Evolutionary conservation across 2,797 vertebrate species (phyloP), one percentile per base, ranked within the genome.

Genomic region (Syndactyla subalaris): DNA sequence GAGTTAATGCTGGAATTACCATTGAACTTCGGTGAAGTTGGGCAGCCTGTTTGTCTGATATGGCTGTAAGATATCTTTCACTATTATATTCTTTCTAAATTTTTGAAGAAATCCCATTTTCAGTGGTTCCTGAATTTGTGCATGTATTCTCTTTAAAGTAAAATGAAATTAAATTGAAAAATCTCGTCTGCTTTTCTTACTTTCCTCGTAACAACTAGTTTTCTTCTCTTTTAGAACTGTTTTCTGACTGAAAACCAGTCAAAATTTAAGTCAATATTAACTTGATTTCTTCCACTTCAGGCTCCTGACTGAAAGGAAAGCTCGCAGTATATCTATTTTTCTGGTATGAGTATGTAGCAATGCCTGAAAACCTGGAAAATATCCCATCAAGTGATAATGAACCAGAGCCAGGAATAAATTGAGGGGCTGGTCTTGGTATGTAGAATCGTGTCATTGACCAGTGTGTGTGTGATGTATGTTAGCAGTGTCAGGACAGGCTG

Each of bases 281-380:
- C 17, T 59, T 48, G 12, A 23, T 41, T 83, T 76, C 29, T 90
- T 91, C 71, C 19, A 23, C 68, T 89, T 74, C 46, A 79, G 76
- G n/a, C 36, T 79, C n/a, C 54, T 83, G 32, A 66, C 72, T 71
- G 52, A 48, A 66, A 89, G 36, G 49, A 84, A 76, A 58, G 20
- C 48, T 73, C 83, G 11, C 49, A 63, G 23, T 43, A 14, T 79
- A 12, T 87, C 26, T 89, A 14, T 32, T 73, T 81, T 61, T 92
- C 68, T 91, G 73, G 27, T 80, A 30, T 45, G 39, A 70, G 26
- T 68, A 59, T 70, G 39, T 61, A 86, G 45, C n/a, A 87, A 29
- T 78, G 73, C 41, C 51, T 18, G 6, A 92, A 92, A 89, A 83
- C 34, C 75, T 95, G 92, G 81, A 93, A 89, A 61, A 80, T 30